Evolutionary conservation across 1,140 invertebrate genomes (phyloP).

Genomic region (Hetaerina americana): DNA sequence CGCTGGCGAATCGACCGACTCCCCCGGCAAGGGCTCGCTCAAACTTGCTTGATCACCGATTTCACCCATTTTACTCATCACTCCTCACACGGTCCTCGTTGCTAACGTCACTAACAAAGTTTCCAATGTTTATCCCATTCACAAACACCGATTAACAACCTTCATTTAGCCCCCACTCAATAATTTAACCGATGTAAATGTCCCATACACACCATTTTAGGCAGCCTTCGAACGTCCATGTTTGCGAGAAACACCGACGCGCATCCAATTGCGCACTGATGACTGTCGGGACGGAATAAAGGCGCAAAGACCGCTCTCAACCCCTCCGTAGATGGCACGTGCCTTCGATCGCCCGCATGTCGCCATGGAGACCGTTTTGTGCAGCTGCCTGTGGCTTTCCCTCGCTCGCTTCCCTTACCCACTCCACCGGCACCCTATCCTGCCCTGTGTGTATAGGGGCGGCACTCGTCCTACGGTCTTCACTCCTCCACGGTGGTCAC

Average conservation of each 20-base stretch:
- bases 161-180: slow-evolving; percentile 13
- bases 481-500: slow-evolving; percentile 11
- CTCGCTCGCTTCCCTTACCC: neutral
- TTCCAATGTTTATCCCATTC: slow-evolving; percentile 11
- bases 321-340: neutral
- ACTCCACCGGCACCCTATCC: neutral
- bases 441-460: neutral
- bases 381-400: slow-evolving; percentile 3
- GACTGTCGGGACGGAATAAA: slow-evolving; percentile 12
- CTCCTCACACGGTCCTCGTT: slow-evolving; percentile 13
- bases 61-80: slow-evolving; percentile 50
- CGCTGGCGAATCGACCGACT: slow-evolving; percentile 38
- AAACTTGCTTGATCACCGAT: slow-evolving; percentile 47
- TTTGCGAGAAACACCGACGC: slow-evolving; percentile 14
- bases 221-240: slow-evolving; percentile 17
- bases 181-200: slow-evolving; percentile 13
- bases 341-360: neutral
- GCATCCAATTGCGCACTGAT: slow-evolving; percentile 15
- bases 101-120: slow-evolving; percentile 12
- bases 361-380: neutral
- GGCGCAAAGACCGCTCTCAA: neutral
- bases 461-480: slow-evolving; percentile 3
- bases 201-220: slow-evolving; percentile 16
- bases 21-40: slow-evolving; percentile 40
- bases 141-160: slow-evolving; percentile 8